Percentiles rank a stretch among this genome's conserved stretches.
Conservation (phyloP, 1,140 invertebrate genomes). For the Polypedilum vanderplanki region DNA sequence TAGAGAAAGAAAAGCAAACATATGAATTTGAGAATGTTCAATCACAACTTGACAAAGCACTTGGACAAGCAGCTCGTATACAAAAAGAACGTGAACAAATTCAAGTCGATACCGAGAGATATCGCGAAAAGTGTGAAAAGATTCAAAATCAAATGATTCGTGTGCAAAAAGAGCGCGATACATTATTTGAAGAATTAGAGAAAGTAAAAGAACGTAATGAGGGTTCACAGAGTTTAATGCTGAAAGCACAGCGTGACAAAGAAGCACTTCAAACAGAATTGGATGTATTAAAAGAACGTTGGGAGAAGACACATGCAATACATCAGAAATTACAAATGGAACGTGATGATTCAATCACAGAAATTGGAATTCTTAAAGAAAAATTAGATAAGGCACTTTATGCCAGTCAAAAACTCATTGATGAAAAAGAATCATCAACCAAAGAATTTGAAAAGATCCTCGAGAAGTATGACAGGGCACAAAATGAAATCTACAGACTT, state of each 20-base stretch:
- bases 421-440: constrained; percentile 79
- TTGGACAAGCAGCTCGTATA: constrained; percentile 74
- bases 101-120: constrained; percentile 73
- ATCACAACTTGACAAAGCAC: constrained; percentile 80
- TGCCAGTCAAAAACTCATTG: constrained; percentile 68
- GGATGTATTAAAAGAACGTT: constrained; percentile 76
- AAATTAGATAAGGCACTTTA: constrained; percentile 81
- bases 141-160: constrained; percentile 62
- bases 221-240: constrained; percentile 66
- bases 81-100: constrained; percentile 84
- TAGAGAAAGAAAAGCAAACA: constrained; percentile 80
- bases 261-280: constrained; percentile 77
- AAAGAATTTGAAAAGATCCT: constrained; percentile 87
- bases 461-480: constrained; percentile 86
- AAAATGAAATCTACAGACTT: constrained; percentile 79
- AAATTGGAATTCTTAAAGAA: constrained; percentile 80
- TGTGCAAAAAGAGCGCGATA: constrained; percentile 81
- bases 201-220: constrained; percentile 74
- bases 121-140: constrained; percentile 84
- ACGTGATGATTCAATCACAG: constrained; percentile 73
- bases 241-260: constrained; percentile 75
- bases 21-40: constrained; percentile 86
- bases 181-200: constrained; percentile 69
- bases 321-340: constrained; percentile 84
- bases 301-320: constrained; percentile 76